Evolutionary conservation across 2,888 invertebrate genomes (phyloP).

Genomic region (Heliconius ismenius): DNA sequence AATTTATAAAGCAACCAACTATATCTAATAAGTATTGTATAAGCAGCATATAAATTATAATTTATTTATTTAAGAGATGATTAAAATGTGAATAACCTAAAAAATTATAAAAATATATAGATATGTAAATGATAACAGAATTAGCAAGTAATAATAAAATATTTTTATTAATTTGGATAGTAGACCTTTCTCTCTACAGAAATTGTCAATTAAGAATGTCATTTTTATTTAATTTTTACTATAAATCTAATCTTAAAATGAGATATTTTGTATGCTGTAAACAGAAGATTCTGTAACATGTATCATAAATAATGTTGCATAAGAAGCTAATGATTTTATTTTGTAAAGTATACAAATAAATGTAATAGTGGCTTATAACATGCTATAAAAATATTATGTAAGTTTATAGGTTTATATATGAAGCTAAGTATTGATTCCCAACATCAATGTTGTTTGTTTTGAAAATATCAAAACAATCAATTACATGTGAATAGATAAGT

Average conservation of each 20-base stretch:
- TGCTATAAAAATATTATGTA: constrained; percentile 17
- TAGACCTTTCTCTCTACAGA: background rate
- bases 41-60: background rate
- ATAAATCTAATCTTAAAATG: background rate
- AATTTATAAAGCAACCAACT: background rate
- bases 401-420: constrained; percentile 3
- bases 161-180: background rate
- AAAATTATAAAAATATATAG: background rate
- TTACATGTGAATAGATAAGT: background rate
- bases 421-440: constrained; percentile 9
- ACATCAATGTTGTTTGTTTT: constrained; percentile 28
- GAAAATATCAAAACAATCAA: constrained; percentile 25
- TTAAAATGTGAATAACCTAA: constrained; percentile 15
- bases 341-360: background rate
- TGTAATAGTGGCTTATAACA: background rate
- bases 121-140: no score
- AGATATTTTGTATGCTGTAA: background rate
- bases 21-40: background rate
- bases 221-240: background rate
- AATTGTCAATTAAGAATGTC: background rate
- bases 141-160: background rate
- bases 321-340: background rate
- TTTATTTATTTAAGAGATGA: background rate
- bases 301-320: constrained; percentile 10
- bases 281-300: background rate